Conservation (phyloP, 2,888 invertebrate genomes). For the Andrena hattorfiana region DNA sequence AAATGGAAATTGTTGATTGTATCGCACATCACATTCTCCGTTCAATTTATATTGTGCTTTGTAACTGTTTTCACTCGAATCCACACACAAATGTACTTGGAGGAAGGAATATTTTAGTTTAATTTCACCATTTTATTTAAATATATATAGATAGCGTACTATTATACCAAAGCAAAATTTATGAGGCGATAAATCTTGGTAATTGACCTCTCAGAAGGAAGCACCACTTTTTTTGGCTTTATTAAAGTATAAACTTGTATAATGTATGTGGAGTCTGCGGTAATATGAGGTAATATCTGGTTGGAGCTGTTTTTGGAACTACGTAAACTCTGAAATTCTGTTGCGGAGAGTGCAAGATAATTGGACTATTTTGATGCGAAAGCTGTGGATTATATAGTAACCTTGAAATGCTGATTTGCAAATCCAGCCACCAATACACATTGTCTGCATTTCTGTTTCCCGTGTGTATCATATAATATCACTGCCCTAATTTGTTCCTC, state of each 20-base stretch:
- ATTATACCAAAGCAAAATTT: constrained; percentile 45
- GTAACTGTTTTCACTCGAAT: constrained; percentile 47
- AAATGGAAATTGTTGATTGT: constrained; percentile 59
- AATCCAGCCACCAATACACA: constrained; percentile 88
- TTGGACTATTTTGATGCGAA: constrained; percentile 65
- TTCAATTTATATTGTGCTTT: constrained; percentile 48
- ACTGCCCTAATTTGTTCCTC: constrained; percentile 69
- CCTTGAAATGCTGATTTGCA: constrained; percentile 77
- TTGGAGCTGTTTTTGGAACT: constrained; percentile 54
- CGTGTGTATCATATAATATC: constrained; percentile 68
- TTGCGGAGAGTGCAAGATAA: constrained; percentile 65
- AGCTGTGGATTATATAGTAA: constrained; percentile 62
- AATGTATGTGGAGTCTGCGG: constrained; percentile 50
- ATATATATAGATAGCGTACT: constrained; percentile 35
- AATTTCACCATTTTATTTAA: constrained; percentile 38
- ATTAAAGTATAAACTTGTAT: constrained; percentile 53
- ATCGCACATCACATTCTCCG: constrained; percentile 62
- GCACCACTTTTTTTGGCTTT: constrained; percentile 67
- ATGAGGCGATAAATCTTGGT: constrained; percentile 53
- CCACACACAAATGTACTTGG: constrained; percentile 45
- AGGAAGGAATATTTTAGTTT: constrained; percentile 58
- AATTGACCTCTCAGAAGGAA: constrained; percentile 72
- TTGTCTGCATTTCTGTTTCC: constrained; percentile 87
- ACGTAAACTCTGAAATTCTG: constrained; percentile 42
- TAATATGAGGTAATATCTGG: constrained; percentile 58